Conservation (phyloP, 2,888 invertebrate genomes). For the Drosophila borealis region DNA sequence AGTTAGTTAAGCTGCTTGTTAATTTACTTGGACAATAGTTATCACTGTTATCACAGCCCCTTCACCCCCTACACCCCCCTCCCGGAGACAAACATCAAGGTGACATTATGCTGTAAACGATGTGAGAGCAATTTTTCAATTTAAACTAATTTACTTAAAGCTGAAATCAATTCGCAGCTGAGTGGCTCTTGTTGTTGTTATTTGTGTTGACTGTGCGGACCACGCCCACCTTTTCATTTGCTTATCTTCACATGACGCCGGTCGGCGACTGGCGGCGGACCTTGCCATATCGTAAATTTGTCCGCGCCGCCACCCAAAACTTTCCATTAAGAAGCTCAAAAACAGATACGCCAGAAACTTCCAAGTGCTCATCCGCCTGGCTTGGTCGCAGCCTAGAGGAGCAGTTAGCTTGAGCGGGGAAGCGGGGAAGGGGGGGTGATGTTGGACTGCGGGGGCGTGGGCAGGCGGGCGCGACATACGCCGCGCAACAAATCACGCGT, state of each 20-base stretch:
- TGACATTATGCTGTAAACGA: slow-evolving; percentile 50
- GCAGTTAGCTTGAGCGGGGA: no score
- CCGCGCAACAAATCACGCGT: slow-evolving; percentile 76
- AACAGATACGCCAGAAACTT: slow-evolving; percentile 75
- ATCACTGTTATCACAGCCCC: neutral
- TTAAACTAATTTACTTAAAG: slow-evolving; percentile 67
- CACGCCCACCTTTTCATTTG: slow-evolving; percentile 36
- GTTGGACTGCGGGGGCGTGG: neutral
- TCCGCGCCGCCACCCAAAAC: slow-evolving; percentile 52
- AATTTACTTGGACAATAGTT: slow-evolving; percentile 45
- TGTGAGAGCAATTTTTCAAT: slow-evolving; percentile 27
- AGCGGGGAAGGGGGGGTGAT: no score
- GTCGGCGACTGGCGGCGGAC: slow-evolving; percentile 49
- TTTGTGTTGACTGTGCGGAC: neutral
- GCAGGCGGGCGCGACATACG: slow-evolving; percentile 48
- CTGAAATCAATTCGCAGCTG: slow-evolving; percentile 22
- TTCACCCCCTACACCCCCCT: neutral
- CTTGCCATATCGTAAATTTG: slow-evolving; percentile 68
- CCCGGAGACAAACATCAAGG: slow-evolving; percentile 42
- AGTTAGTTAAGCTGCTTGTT: slow-evolving; percentile 50
- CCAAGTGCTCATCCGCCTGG: slow-evolving; percentile 65
- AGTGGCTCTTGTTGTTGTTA: neutral
- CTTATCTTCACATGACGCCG: slow-evolving; percentile 79
- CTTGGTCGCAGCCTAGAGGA: slow-evolving; percentile 9
- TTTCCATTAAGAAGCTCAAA: slow-evolving; percentile 80